phyloP scores from a whole-genome alignment of 1,140 invertebrate species.

The Heliconius himera region DNA sequence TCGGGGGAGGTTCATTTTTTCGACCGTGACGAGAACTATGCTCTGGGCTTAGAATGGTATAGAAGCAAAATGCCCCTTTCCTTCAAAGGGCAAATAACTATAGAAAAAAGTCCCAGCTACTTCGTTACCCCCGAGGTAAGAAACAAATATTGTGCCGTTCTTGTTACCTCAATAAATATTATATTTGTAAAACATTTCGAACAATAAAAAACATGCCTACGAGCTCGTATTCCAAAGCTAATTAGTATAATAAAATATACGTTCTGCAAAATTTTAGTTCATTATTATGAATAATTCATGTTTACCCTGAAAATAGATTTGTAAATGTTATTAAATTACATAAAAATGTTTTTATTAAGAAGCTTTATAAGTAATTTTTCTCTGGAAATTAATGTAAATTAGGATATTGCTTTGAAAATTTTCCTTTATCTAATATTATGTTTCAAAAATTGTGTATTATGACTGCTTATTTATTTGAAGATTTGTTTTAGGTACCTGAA shows the following conservation, averaged over 20 bases:
- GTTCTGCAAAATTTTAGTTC: slow-evolving; percentile 9
- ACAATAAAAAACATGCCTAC: slow-evolving; percentile 20
- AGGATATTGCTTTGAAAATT: not conserved
- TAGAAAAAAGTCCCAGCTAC: slow-evolving; percentile 98
- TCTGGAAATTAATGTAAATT: not conserved
- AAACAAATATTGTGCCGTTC: slow-evolving; percentile 29
- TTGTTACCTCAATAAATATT: slow-evolving; percentile 33
- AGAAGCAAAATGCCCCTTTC: slow-evolving; percentile 95
- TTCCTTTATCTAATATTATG: not conserved
- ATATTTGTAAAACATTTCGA: slow-evolving; percentile 10
- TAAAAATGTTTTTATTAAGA: slow-evolving; percentile 32
- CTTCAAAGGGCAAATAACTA: slow-evolving; percentile 94
- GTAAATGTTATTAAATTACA: slow-evolving; percentile 21
- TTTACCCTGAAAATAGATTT: slow-evolving; percentile 29
- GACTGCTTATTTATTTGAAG: not conserved
- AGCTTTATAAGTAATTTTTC: not conserved
- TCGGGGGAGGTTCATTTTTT: slow-evolving; percentile 97
- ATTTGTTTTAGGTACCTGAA: slow-evolving; percentile 86
- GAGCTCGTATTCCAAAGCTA: slow-evolving; percentile 19
- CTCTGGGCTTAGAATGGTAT: slow-evolving; percentile 96
- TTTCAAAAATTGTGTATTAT: not conserved
- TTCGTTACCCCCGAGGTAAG: slow-evolving; percentile 97
- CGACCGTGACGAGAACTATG: slow-evolving; percentile 95
- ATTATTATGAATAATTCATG: slow-evolving; percentile 37
- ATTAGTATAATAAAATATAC: slow-evolving; percentile 33